Evolutionary conservation across 2,797 vertebrate genomes (phyloP), one percentile per base, ranked within the genome.

Genomic region (Neopelma chrysocephalum): DNA sequence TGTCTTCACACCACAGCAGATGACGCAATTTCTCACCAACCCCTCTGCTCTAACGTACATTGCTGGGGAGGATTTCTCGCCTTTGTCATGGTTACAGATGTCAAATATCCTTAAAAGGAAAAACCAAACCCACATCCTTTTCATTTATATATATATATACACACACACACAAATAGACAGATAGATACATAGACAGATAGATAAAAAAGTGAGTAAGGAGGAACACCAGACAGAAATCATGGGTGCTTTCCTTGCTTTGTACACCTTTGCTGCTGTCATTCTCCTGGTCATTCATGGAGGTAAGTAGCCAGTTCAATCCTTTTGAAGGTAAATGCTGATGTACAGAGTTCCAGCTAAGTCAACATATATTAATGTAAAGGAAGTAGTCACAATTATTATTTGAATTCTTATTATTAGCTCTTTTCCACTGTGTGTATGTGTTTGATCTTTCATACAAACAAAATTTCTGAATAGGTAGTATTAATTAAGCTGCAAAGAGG

Each of bases 41-140:
- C 23, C 6, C 15, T 84, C 82, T 58, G 54, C 29, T 61, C 38
- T 34, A 25, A 60, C 17, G 8, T 40, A 51, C 34, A 4, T 17
- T 1, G 0, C 2, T 51, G 20, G 16, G 34, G 32, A 54, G 38
- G 42, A 2, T 60, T 84, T 87, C 77, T 42, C 83, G 32, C 14
- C 43, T 68, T 48, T 62, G 45, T 65, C 8, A 7, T 57, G 68
- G 50, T 83, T 61, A 71, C 15, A 51, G 75, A 70, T 68, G 50
- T 72, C 54, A 82, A 53, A 47, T 66, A 26, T 5, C 57, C 57
- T 72, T 90, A 70, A 89, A 5, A 36, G 51, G 53, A 91, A 84
- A 79, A 84, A 17, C 51, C 36, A 85, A 91, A 79, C 45, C 97
- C 96, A 98, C 97, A 96, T 97, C 97, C 97, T 98, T 69, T 95